phyloP scores from a whole-genome alignment of 2,888 invertebrate genomes.

The Hirudinaria manillensis region DNA sequence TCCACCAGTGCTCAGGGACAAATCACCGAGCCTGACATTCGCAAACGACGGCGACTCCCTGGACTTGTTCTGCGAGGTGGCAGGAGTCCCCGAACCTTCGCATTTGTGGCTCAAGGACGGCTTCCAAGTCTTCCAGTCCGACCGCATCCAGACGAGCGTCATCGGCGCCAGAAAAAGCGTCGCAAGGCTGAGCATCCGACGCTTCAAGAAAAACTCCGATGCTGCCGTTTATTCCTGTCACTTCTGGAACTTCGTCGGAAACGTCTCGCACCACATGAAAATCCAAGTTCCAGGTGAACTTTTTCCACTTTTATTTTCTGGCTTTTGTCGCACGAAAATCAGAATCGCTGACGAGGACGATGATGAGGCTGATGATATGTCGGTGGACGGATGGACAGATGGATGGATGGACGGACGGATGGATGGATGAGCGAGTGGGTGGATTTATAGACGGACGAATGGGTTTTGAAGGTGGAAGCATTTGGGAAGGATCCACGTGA shows the following conservation, averaged over 20 bases:
- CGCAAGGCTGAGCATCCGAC: constrained; percentile 62
- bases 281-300: constrained; percentile 79
- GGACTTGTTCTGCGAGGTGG: constrained; percentile 90
- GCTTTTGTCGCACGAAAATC: not conserved
- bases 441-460: no score
- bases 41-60: constrained; percentile 73
- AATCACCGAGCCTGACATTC: constrained; percentile 40
- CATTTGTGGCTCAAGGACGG: constrained; percentile 84
- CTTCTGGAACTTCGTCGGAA: constrained; percentile 88
- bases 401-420: no score
- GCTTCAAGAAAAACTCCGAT: constrained; percentile 78
- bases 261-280: constrained; percentile 88
- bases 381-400: no score
- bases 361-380: no score
- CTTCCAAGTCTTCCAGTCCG: constrained; percentile 32
- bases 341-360: no score
- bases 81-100: constrained; percentile 86
- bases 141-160: constrained; percentile 32
- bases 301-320: not conserved
- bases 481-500: no score
- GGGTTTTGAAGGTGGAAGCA: no score
- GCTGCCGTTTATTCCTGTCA: constrained; percentile 94
- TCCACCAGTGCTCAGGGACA: constrained; percentile 38
- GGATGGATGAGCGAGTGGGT: no score
- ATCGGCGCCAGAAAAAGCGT: constrained; percentile 30